phyloP scores from a whole-genome alignment of 2,113 vertebrate species.

The Felis chaus region DNA sequence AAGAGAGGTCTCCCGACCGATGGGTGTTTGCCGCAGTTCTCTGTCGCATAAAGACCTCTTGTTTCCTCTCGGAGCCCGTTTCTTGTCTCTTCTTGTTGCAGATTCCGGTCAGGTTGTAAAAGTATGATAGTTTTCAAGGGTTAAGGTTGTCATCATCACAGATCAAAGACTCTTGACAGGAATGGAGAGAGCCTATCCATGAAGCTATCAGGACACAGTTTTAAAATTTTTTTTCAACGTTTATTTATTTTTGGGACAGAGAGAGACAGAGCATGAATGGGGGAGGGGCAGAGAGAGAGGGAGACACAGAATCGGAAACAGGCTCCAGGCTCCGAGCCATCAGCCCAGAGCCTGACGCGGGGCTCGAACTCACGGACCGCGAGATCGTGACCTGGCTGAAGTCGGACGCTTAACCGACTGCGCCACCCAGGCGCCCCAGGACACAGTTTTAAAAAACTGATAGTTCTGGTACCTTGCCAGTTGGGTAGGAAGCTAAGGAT shows the following conservation, averaged over 20 bases:
- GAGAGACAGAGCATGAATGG: too few relatives aligned
- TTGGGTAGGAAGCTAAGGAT: not conserved
- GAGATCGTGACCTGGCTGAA: too few relatives aligned
- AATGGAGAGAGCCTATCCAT: not conserved
- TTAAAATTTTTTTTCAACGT: too few relatives aligned
- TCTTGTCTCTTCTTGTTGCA: not conserved
- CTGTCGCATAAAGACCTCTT: not conserved
- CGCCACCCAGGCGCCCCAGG: too few relatives aligned
- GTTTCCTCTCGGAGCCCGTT: not conserved
- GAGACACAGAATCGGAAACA: too few relatives aligned
- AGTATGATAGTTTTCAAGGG: not conserved
- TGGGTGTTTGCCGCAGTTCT: not conserved
- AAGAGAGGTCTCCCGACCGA: not conserved
- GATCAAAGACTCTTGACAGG: not conserved
- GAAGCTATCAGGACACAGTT: not conserved
- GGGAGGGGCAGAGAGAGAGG: too few relatives aligned
- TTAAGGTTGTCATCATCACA: not conserved
- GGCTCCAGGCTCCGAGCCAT: too few relatives aligned
- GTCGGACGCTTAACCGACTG: too few relatives aligned
- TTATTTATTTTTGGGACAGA: too few relatives aligned
- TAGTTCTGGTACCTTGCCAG: not conserved
- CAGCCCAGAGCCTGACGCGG: too few relatives aligned
- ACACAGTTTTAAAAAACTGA: not conserved
- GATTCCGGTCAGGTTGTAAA: not conserved
- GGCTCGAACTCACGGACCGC: too few relatives aligned